A percentile compares a stretch with the other conserved stretches of the same genome.
phyloP scores from a whole-genome alignment of 2,888 invertebrate genomes.

The Sipha maydis region DNA sequence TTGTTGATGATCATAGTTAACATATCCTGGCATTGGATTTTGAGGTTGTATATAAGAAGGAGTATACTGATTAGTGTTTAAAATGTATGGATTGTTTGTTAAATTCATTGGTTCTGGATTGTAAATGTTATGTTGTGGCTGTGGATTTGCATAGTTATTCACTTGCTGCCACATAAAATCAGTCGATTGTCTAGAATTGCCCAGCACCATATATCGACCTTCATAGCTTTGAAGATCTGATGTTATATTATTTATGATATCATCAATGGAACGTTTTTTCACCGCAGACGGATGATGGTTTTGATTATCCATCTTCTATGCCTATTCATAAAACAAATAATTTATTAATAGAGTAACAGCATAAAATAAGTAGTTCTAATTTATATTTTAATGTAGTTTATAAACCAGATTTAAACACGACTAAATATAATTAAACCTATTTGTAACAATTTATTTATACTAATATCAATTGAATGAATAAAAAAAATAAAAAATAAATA shows the following conservation, averaged over 20 bases:
- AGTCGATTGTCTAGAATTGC: slow-evolving; percentile 67
- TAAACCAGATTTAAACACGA: neutral
- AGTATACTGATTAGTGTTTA: slow-evolving; percentile 52
- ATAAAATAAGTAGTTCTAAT: neutral
- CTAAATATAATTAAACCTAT: neutral
- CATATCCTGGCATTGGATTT: slow-evolving; percentile 67
- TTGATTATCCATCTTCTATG: slow-evolving; percentile 42
- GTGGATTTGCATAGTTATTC: slow-evolving; percentile 56
- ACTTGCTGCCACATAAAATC: slow-evolving; percentile 63
- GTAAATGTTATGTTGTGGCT: slow-evolving; percentile 52
- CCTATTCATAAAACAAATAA: slow-evolving; percentile 19
- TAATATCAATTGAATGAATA: neutral
- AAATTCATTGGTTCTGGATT: slow-evolving; percentile 52
- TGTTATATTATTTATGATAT: slow-evolving; percentile 73
- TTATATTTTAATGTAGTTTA: neutral
- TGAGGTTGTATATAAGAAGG: slow-evolving; percentile 59
- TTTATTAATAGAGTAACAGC: neutral
- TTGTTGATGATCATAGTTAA: slow-evolving; percentile 67
- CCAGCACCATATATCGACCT: slow-evolving; percentile 72
- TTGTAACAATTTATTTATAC: neutral
- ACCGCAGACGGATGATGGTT: slow-evolving; percentile 51
- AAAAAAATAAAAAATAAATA: too few species aligned
- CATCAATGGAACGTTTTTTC: slow-evolving; percentile 68
- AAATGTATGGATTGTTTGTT: slow-evolving; percentile 45
- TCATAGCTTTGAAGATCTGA: slow-evolving; percentile 72